These are phyloP conservation scores for Bimastos eiseni DNA, from an alignment of 2,888 invertebrate genomes.

Conservation along the genomic window DNA sequence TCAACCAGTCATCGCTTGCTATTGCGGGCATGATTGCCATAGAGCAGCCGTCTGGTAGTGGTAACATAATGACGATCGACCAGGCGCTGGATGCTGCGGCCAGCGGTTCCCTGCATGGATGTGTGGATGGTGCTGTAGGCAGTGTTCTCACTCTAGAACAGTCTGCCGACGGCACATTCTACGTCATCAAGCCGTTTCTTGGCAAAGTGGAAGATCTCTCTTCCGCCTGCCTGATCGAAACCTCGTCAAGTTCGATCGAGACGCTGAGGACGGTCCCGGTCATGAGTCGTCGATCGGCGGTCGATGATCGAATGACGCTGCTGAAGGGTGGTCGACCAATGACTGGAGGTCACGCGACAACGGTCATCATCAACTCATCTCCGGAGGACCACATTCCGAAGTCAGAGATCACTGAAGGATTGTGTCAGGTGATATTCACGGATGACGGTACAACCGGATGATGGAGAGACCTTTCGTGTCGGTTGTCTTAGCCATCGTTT, in stretches of 20 bases:
- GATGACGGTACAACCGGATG: neutral
- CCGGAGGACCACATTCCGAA: neutral
- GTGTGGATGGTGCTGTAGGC: neutral
- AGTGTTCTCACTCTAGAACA: neutral
- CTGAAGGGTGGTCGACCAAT: neutral
- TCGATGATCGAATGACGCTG: neutral
- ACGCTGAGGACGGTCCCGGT: neutral
- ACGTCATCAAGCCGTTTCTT: neutral
- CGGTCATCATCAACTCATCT: neutral
- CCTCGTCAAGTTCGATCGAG: neutral
- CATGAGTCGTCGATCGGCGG: neutral
- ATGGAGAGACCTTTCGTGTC: neutral
- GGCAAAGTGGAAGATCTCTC: conserved; percentile 10
- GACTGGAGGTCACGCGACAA: neutral
- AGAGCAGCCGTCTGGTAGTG: neutral
- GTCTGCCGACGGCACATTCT: conserved; percentile 10
- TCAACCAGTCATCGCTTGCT: neutral
- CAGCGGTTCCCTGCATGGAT: neutral
- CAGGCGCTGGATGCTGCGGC: neutral
- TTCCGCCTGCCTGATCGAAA: neutral
- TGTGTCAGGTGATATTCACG: neutral
- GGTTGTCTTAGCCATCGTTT: neutral
- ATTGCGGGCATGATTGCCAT: conserved; percentile 20
- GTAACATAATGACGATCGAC: neutral
- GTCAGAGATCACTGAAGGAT: neutral